Base-by-base conservation (phyloP, 35 echinoderm and acorn worm species). In the Ophioderma brevispina region DNA sequence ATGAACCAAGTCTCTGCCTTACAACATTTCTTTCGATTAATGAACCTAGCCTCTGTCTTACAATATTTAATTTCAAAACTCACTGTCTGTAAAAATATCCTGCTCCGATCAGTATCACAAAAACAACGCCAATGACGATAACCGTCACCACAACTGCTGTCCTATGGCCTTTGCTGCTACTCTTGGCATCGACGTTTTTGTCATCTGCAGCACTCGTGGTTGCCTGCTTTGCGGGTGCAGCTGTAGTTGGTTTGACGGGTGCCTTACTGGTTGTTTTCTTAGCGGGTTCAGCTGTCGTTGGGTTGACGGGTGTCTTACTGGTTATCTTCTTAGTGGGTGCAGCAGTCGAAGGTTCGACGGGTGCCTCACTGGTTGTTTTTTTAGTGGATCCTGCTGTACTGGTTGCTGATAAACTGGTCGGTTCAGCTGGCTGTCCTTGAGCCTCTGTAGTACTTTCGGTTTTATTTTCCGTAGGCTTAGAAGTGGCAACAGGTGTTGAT, bases 31-130 rank as follows among this genome's bases (percentile, higher is more conserved):
- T n/a, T n/a, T n/a, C n/a, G n/a, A n/a, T n/a, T n/a, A n/a, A n/a
- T n/a, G n/a, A n/a, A n/a, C n/a, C n/a, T n/a, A n/a, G n/a, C n/a
- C n/a, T n/a, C n/a, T n/a, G n/a, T n/a, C n/a, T n/a, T n/a, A n/a
- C n/a, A n/a, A n/a, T 25, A 75, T 25, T 18, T 75, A 30, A 32
- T 15, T 6, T 15, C 0, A 0, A n/a, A 30, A 85, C 83, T 85
- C 70, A 85, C 83, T 59, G 46, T 59, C 83, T 85, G 28, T 85
- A 85, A 33, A 85, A 31, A 38, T 64, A 85, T 52, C 34, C 52
- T 2, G 28, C 83, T 37, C 32, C 83, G 15, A 85, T 34, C 14
- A 85, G 37, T 34, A 14, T 37, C 11, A 85, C 18, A 15, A 85
- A 15, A 35, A 39, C 35, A 35, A 85, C 52, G 36, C 35, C 83